Base-by-base conservation (phyloP, 2,113 vertebrate genomes). In the Dicerorhinus sumatrensis region DNA sequence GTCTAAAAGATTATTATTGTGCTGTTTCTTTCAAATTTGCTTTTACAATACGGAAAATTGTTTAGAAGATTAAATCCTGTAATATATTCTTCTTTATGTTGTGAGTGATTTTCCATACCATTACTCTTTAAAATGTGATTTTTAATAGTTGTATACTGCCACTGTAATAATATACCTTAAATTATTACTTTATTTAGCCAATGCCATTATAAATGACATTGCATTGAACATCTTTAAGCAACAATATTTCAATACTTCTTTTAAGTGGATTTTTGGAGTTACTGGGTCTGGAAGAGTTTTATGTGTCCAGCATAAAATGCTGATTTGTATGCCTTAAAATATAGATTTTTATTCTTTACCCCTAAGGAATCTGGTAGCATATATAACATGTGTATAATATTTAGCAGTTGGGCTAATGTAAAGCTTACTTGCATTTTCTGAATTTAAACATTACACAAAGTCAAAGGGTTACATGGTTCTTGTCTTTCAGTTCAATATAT, bases 261-360 rank as follows among this genome's bases (percentile, higher is more conserved):
- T 91, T 75, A 39, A 87, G 33, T 86, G 31, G 10, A 46, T 48
- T 80, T 94, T 79, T 80, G 21, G 29, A 80, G 13, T 31, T 48
- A 48, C 5, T 65, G 7, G 20, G 25, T 67, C 11, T 5, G 42
- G 48, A 67, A 48, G 18, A 48, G 56, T n/a, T 87, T 91, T 60
- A 81, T 2, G 25, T 75, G 8, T 13, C 20, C 20, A 58, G 46
- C 10, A 46, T 79, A 72, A 91, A 63, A 46, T 80, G 31, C 54
- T 95, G 46, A 81, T 86, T 80, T 73, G 8, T 80, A 58, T 69
- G 42, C 80, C 25, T 96, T n/a, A 89, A 93, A 76, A 70, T 51
- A 69, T 6, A 77, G 33, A 42, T 46, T 93, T 77, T 89, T 79
- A 69, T 72, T 63, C 36, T 67, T 33, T 36, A 79, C n/a, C 8